Evolutionary conservation across 2,113 vertebrate genomes (phyloP).

Genomic region (Vulpes vulpes): DNA sequence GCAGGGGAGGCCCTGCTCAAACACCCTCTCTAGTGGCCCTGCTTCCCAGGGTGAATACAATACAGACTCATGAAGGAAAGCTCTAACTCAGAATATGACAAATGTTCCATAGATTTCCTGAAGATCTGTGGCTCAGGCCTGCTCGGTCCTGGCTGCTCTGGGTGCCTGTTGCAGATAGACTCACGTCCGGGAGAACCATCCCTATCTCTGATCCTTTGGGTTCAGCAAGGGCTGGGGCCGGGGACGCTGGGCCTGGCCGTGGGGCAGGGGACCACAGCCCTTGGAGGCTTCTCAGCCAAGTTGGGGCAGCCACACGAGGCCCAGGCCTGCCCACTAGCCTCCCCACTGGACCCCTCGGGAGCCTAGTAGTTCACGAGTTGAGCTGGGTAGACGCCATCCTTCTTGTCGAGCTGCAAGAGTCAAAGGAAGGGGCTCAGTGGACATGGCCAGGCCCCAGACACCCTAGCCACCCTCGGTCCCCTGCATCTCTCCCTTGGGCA

Average conservation of each 20-base stretch:
- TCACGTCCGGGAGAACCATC: neutral
- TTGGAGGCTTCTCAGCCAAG: neutral
- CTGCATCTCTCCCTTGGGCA: fast-evolving
- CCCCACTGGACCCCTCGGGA: fast-evolving
- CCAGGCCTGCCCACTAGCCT: neutral
- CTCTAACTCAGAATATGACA: neutral
- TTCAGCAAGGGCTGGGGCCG: neutral
- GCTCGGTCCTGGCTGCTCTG: slow-evolving; percentile 67
- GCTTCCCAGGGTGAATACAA: neutral
- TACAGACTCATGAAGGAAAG: neutral
- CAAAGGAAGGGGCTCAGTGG: neutral
- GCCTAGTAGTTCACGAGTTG: slow-evolving; percentile 71
- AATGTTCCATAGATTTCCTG: slow-evolving; percentile 58
- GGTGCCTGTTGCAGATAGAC: slow-evolving; percentile 72
- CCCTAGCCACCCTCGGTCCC: too few relatives aligned
- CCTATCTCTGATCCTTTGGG: neutral
- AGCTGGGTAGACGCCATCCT: neutral
- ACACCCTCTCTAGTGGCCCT: neutral
- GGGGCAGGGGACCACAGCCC: neutral
- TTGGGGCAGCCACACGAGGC: neutral
- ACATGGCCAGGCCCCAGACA: fast-evolving
- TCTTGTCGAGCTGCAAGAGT: slow-evolving; percentile 74
- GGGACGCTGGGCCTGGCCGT: neutral
- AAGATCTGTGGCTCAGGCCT: slow-evolving; percentile 73
- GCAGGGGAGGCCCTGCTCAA: fast-evolving